Conservation (phyloP, 2,797 vertebrate genomes). For the Potorous gilbertii region DNA sequence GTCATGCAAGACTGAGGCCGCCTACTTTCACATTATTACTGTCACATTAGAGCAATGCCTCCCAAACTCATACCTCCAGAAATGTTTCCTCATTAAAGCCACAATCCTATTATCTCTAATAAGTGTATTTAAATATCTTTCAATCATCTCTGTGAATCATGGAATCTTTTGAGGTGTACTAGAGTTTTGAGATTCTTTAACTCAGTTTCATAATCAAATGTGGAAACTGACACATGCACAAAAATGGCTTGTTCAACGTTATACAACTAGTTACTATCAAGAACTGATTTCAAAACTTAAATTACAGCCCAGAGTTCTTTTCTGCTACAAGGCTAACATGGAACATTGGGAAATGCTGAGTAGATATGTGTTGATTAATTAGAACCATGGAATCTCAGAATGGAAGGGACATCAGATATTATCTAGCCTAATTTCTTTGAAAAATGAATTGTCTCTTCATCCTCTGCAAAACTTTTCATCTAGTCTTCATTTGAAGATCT, state of each 20-base stretch:
- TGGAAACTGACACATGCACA: neutral
- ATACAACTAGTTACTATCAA: neutral
- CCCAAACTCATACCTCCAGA: constrained; percentile 35
- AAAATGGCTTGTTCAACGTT: neutral
- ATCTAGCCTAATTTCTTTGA: neutral
- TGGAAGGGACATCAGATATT: neutral
- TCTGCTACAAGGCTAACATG: neutral
- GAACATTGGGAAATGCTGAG: neutral
- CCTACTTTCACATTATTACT: neutral
- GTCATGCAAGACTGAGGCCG: constrained; percentile 29
- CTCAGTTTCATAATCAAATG: constrained; percentile 38
- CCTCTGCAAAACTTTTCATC: neutral
- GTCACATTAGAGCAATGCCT: constrained; percentile 40
- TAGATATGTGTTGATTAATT: neutral
- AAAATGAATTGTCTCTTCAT: neutral
- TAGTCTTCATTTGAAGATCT: neutral
- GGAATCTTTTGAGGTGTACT: neutral
- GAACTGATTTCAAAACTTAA: neutral
- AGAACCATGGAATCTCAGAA: neutral
- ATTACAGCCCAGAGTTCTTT: neutral
- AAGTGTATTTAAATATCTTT: constrained; percentile 4
- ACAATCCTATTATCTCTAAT: constrained; percentile 51
- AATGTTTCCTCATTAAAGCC: constrained; percentile 25
- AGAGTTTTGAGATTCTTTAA: constrained; percentile 26
- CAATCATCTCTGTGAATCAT: constrained; percentile 20